Percentiles rank a stretch among this genome's conserved stretches.
Evolutionary conservation across 2,888 invertebrate genomes (phyloP).

Genomic region (Hesperia comma): DNA sequence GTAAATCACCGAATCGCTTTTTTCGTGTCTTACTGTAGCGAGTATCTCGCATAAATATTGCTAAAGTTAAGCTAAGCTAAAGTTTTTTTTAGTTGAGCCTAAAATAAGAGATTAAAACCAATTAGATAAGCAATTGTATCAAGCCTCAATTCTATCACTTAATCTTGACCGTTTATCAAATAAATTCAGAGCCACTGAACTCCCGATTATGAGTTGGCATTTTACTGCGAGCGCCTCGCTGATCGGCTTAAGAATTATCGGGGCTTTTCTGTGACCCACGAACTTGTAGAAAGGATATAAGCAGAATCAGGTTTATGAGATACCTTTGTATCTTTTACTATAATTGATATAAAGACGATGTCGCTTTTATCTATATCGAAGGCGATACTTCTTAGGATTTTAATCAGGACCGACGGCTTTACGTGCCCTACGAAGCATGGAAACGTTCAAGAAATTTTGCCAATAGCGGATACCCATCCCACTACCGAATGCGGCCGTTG

Average conservation of each 20-base stretch:
- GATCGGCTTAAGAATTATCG: conserved; percentile 60
- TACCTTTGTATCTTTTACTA: conserved; percentile 30
- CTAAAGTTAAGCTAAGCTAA: too few relatives aligned
- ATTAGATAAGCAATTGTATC: conserved; percentile 43
- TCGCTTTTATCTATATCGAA: not conserved
- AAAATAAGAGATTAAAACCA: too few relatives aligned
- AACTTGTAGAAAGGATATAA: conserved; percentile 16
- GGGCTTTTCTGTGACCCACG: conserved; percentile 49
- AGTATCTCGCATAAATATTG: too few relatives aligned
- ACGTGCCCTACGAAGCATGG: too few relatives aligned
- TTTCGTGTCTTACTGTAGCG: too few relatives aligned
- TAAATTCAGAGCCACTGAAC: conserved; percentile 74
- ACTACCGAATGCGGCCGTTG: too few relatives aligned
- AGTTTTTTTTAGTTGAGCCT: too few relatives aligned
- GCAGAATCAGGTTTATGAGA: conserved; percentile 48
- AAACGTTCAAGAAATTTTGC: too few relatives aligned
- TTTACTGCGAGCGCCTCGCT: conserved; percentile 61
- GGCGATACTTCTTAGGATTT: not conserved
- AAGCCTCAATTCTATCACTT: conserved; percentile 58
- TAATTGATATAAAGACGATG: not conserved
- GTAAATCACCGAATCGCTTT: too few relatives aligned
- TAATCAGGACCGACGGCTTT: too few relatives aligned
- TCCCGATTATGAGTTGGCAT: conserved; percentile 62
- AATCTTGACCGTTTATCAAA: conserved; percentile 78
- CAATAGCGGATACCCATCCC: too few relatives aligned